A percentile compares a stretch with the other conserved stretches of the same genome.
phyloP scores from a whole-genome alignment of 2,113 vertebrate genomes.

The Clarias macrocephalus region DNA sequence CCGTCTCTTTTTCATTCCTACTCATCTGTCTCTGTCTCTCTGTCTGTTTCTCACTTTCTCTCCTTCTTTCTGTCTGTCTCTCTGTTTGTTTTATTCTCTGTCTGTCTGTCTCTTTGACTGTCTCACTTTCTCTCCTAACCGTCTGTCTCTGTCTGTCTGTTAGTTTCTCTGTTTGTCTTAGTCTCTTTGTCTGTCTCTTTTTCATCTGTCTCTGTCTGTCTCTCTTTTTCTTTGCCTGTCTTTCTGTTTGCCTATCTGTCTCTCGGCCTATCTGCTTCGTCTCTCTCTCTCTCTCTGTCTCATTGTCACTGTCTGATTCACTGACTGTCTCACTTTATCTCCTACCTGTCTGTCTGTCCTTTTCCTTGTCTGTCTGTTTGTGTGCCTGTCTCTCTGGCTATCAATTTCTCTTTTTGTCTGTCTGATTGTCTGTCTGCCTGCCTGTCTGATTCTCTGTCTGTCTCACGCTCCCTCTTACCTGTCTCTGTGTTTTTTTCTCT shows the following conservation, averaged over 20 bases:
- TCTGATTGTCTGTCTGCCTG: background rate
- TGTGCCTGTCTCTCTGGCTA: background rate
- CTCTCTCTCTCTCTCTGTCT: no score
- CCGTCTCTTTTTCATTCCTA: background rate
- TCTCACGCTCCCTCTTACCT: background rate
- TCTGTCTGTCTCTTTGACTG: background rate
- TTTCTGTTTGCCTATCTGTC: no score
- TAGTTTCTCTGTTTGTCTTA: background rate
- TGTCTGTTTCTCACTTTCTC: background rate
- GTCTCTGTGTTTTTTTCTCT: background rate
- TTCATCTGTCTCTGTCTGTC: background rate
- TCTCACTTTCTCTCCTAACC: background rate
- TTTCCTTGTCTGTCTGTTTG: background rate
- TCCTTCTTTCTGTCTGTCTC: background rate
- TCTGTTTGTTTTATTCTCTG: background rate
- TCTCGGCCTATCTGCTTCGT: no score
- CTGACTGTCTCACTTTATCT: no score
- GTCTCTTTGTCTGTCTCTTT: background rate
- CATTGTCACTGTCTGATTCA: no score
- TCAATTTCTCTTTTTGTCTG: background rate
- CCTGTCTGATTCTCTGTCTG: background rate
- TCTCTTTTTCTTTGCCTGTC: background rate
- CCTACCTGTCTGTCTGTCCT: background rate
- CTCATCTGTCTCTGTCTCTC: background rate
- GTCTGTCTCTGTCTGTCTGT: no score